Base-by-base conservation (phyloP, 2,888 invertebrate species). In the Agriopis aurantiaria region DNA sequence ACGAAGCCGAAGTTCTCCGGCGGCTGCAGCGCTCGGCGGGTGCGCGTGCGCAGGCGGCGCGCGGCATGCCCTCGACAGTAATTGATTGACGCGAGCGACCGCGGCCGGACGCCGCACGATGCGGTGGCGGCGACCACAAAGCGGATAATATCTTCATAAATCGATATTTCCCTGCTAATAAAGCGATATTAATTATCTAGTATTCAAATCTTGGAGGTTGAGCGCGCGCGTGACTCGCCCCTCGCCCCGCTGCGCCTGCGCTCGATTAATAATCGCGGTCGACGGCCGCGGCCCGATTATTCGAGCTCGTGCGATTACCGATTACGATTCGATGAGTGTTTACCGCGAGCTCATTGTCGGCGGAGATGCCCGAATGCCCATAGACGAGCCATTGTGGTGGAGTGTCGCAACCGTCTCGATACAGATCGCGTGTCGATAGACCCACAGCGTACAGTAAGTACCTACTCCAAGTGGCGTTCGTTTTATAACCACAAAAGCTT, bases 141-240 rank as follows among this genome's bases (percentile, higher is more conserved):
- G 92, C 83, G 88, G 84, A 84, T 84, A 86, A 86, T 91, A 92
- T 92, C 92, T 91, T 87, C 88, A 90, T 88, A 89, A 91, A 91
- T 91, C 92, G 92, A 91, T 89, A 89, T 90, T 91, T 88, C 91
- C 85, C 83, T 87, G 91, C 89, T 92, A 92, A 93, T 92, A 92
- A 92, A 93, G 93, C 90, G 90, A 92, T 93, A 93, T 93, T 93
- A 92, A 93, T 93, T 93, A 93, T 93, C 93, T 91, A 91, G 91
- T 93, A 93, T 92, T 92, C 93, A 93, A 92, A 93, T 93, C 93
- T 92, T 84, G 86, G 85, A 85, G 84, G 88, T 84, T 83, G 87
- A 78, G 85, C 82, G 78, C 86, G 89, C 81, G 89, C 91, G 91
- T 89, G 91, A 90, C 89, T 78, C 78, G 65, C 65, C 60, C 77